Conservation (phyloP, 2,113 vertebrate genomes). For the Pleuronectes platessa region DNA sequence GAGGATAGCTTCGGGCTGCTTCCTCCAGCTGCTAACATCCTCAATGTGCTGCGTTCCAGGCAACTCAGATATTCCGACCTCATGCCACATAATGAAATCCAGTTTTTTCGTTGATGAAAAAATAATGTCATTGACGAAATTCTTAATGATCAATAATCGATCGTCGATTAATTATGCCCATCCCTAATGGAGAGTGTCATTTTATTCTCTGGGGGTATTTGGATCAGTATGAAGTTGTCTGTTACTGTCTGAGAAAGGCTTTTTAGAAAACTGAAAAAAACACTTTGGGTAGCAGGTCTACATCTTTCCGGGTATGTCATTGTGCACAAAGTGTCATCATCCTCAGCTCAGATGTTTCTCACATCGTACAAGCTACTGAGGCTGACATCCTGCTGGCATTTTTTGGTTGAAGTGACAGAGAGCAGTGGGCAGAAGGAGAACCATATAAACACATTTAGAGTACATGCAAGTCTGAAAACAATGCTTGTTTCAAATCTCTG, state of each 20-base stretch:
- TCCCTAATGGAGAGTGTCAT: not conserved
- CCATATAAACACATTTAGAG: not conserved
- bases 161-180: no score
- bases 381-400: not conserved
- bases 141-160: no score
- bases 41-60: no score
- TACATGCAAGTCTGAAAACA: not conserved
- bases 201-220: not conserved
- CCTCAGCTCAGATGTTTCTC: not conserved
- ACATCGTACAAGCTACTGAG: not conserved
- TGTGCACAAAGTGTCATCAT: not conserved
- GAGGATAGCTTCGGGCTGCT: no score
- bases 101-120: no score
- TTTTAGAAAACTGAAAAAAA: not conserved
- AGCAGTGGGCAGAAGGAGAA: not conserved
- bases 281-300: no score
- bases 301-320: not conserved
- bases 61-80: no score
- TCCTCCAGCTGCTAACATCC: no score
- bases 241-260: not conserved
- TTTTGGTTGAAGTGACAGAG: not conserved
- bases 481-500: not conserved
- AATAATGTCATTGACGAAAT: no score
- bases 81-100: no score
- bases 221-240: slow-evolving; percentile 6